phyloP scores from a whole-genome alignment of 2,113 vertebrate species.

The Tapirus terrestris region DNA sequence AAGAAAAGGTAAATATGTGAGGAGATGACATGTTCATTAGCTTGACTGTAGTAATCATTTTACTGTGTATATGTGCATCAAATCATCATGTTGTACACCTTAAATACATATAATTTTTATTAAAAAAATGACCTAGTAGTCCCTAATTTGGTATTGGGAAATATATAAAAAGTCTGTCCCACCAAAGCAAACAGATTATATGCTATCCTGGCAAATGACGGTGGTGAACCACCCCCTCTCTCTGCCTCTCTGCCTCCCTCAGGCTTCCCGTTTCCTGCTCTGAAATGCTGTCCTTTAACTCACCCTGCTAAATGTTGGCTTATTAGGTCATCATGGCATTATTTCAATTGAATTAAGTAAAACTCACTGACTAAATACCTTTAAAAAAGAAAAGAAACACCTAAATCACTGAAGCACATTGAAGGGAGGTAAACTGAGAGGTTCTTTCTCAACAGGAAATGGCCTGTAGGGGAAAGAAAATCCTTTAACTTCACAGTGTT shows the following conservation, averaged over 20 bases:
- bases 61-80: background rate
- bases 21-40: background rate
- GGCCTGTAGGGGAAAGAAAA: background rate
- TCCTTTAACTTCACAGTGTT: background rate
- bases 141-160: slow-evolving; percentile 2
- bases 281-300: slow-evolving; percentile 11
- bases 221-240: background rate
- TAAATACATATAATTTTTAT: background rate
- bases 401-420: background rate
- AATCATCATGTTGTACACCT: background rate
- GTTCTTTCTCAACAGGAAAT: background rate
- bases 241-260: background rate
- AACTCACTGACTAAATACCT: background rate
- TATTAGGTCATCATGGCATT: background rate
- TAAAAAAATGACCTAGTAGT: background rate
- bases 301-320: background rate
- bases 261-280: background rate
- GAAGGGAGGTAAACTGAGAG: background rate
- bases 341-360: slow-evolving; percentile 37
- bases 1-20: background rate
- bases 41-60: background rate
- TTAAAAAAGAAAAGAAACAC: background rate
- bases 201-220: background rate
- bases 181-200: slow-evolving; percentile 12
- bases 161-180: background rate